Evolutionary conservation across 2,113 vertebrate genomes (phyloP), one percentile per base, ranked within the genome.

Genomic region (Speoplatyrhinus poulsoni): DNA sequence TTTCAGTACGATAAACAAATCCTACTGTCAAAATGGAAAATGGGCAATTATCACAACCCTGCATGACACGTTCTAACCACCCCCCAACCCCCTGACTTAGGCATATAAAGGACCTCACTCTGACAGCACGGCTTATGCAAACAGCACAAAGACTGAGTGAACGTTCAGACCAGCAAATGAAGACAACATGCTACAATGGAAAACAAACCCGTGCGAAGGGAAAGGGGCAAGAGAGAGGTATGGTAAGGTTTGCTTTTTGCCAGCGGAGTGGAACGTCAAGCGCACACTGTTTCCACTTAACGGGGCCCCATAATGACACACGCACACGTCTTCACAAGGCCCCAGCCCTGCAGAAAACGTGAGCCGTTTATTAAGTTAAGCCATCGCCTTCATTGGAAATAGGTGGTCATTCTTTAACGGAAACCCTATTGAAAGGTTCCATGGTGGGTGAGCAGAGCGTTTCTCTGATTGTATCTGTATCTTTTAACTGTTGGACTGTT

Each of bases 281-380:
- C 56, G 72, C 81, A 41, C 76, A 76, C 33, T 79, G 66, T 92
- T 92, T 91, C 88, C 89, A 90, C 78, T 88, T 46, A 26, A 71
- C 70, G 62, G 67, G 59, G 65, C 72, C 62, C 59, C 82, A 79
- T 67, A 83, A 76, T 66, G 72, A 76, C 78, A 76, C 78, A 85
- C 41, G 71, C 70, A 72, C 47, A 81, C 75, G n/a, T 74, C 64
- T 69, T 59, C 66, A 63, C 78, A 72, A 32, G 76, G 72, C 60
- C 65, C 48, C 6, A 17, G 60, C 69, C 63, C 5, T 61, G 78
- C 65, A 48, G 57, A 17, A 48, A 72, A 75, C 17, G 32, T 58
- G 11, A 63, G 57, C 2, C 9, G 12, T 12, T 33, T 46, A 17
- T 12, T 41, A 9, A 77, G 73, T 60, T 8, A 60, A 80, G 72